Conservation (phyloP, 37 sponge, comb jelly and placozoan genomes). For the Beroe forskalii region DNA sequence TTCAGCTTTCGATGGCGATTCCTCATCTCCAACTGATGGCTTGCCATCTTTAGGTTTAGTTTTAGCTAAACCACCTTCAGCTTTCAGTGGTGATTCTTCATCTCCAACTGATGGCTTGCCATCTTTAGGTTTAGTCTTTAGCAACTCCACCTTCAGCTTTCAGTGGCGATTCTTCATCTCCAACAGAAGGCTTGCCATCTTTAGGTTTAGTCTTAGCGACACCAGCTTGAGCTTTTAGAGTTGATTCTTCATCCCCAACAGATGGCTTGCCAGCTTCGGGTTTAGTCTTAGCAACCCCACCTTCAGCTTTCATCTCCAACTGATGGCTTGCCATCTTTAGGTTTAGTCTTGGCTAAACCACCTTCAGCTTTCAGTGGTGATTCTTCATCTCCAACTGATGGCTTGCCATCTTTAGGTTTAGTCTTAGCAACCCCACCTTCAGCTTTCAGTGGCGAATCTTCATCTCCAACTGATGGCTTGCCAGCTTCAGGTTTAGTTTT, state of each 20-base stretch:
- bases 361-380: background rate
- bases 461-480: background rate
- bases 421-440: background rate
- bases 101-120: background rate
- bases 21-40: background rate
- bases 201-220: background rate
- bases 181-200: background rate
- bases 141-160: background rate
- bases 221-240: background rate
- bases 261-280: background rate
- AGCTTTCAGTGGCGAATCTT: background rate
- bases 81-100: background rate
- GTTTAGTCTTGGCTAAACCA: background rate
- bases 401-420: background rate
- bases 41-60: background rate
- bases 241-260: background rate
- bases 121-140: background rate
- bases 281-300: background rate
- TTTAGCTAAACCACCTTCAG: background rate
- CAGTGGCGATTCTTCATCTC: background rate
- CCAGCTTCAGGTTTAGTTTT: background rate
- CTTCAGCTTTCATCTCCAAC: background rate
- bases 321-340: background rate
- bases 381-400: background rate
- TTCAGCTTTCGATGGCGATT: background rate